phyloP scores from a whole-genome alignment of 1,140 invertebrate genomes.

The Chironomus tepperi region DNA sequence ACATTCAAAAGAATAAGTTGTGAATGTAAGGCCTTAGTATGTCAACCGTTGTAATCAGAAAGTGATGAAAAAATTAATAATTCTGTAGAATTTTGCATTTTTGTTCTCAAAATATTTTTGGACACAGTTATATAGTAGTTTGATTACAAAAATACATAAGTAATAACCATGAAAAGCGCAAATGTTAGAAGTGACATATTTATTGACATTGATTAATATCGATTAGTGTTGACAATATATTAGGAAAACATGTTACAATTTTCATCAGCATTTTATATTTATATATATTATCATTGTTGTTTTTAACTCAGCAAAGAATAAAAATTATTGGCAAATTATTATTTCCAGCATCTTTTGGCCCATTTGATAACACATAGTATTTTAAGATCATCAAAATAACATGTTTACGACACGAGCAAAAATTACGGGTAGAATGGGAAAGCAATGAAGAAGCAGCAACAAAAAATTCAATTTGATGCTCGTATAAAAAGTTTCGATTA shows the following conservation, averaged over 20 bases:
- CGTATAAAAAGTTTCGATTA: conserved; percentile 6
- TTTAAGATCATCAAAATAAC: conserved; percentile 4
- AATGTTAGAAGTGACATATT: no score
- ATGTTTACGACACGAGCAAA: not conserved
- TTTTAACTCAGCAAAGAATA: not conserved
- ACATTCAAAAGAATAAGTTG: no score
- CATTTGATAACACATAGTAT: not conserved
- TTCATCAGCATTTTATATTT: not conserved
- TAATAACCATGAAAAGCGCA: no score
- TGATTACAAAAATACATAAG: no score
- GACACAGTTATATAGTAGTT: no score
- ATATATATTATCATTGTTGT: not conserved
- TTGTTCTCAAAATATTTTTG: no score
- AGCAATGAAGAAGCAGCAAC: no score
- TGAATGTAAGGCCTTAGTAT: no score
- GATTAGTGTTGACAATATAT: not conserved
- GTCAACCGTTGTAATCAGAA: no score
- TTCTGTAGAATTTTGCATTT: no score
- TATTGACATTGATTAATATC: not conserved
- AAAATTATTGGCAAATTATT: not conserved
- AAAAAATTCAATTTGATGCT: conserved; percentile 3
- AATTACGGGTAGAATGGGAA: not conserved
- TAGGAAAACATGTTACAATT: not conserved
- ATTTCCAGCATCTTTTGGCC: not conserved
- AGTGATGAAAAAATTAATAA: no score